Evolutionary conservation across 2,888 invertebrate species (phyloP).

Genomic region (Ligdia adustata): DNA sequence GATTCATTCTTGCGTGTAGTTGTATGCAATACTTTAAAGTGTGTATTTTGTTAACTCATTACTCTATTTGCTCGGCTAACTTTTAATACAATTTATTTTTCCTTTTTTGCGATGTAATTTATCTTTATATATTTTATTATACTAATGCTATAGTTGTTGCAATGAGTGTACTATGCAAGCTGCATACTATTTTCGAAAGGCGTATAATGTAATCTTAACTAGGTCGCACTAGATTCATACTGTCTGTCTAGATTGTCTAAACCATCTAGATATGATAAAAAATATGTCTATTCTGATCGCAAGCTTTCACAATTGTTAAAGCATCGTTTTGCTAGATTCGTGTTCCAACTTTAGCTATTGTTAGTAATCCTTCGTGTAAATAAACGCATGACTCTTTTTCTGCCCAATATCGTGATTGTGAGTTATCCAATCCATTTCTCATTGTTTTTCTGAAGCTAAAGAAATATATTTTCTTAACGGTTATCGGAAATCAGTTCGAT

Average conservation of each 20-base stretch:
- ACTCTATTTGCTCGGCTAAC: too few species aligned
- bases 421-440: too few species aligned
- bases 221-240: background rate
- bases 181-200: conserved; percentile 4
- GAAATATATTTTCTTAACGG: too few species aligned
- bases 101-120: background rate
- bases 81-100: too few species aligned
- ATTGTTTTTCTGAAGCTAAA: too few species aligned
- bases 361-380: too few species aligned
- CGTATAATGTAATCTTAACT: conserved; percentile 1
- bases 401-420: too few species aligned
- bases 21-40: too few species aligned
- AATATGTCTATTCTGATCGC: background rate
- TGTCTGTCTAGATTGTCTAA: conserved; percentile 9
- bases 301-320: conserved; percentile 1
- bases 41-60: too few species aligned
- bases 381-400: too few species aligned
- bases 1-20: too few species aligned
- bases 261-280: background rate
- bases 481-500: too few species aligned
- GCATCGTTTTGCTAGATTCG: background rate
- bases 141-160: background rate
- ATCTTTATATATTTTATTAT: background rate
- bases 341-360: background rate
- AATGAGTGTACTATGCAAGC: background rate